Conservation (phyloP, 2,113 vertebrate species). For the Ameiurus melas region DNA sequence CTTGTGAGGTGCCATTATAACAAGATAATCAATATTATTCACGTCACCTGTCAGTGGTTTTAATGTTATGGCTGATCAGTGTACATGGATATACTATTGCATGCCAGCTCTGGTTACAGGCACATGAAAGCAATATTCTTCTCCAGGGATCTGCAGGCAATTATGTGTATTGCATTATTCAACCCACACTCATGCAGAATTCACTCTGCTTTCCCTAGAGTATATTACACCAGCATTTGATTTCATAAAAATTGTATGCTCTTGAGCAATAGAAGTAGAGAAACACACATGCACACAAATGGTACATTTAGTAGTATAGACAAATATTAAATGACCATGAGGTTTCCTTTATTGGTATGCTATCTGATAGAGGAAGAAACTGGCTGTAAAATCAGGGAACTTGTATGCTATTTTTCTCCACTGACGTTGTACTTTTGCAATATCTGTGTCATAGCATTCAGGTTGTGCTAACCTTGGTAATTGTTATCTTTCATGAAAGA, state of each 20-base stretch:
- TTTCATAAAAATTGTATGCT: constrained; percentile 58
- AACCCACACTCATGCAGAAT: constrained; percentile 34
- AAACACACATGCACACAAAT: constrained; percentile 1
- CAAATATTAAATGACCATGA: neutral
- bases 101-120: constrained; percentile 24
- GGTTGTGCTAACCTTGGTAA: constrained; percentile 31
- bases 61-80: too few relatives aligned
- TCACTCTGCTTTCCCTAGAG: constrained; percentile 35
- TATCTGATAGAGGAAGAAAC: constrained; percentile 12
- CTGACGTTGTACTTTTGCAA: constrained; percentile 28
- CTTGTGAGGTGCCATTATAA: too few relatives aligned
- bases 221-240: constrained; percentile 43
- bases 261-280: neutral
- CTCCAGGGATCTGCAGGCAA: constrained; percentile 46
- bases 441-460: constrained; percentile 18
- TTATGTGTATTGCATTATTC: constrained; percentile 55
- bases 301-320: neutral
- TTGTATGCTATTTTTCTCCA: constrained; percentile 16
- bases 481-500: constrained; percentile 26
- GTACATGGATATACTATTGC: constrained; percentile 32
- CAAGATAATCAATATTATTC: too few relatives aligned
- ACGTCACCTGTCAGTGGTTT: too few relatives aligned
- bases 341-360: neutral
- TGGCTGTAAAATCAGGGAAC: neutral
- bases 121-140: constrained; percentile 49